phyloP scores from a whole-genome alignment of 2,888 invertebrate species.

The Drosophila algonquin region DNA sequence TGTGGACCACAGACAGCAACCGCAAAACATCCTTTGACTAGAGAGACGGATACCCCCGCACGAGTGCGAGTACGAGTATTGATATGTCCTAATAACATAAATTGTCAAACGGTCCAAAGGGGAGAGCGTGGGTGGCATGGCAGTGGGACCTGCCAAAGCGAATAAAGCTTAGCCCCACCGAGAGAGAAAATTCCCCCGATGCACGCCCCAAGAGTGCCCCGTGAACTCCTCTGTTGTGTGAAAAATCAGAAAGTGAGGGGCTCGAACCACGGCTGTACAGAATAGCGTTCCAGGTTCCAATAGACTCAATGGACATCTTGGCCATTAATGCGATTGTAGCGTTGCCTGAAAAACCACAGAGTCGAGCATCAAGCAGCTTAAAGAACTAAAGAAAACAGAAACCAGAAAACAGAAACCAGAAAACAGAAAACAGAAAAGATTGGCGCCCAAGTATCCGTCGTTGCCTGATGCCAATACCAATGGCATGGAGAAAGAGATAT shows the following conservation, averaged over 20 bases:
- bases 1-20: conserved; percentile 53
- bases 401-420: too few relatives aligned
- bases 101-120: conserved; percentile 52
- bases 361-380: conserved; percentile 35
- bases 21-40: conserved; percentile 54
- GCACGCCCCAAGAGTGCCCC: neutral
- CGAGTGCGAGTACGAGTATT: conserved; percentile 23
- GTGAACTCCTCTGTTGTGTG: too few relatives aligned
- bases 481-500: conserved; percentile 9
- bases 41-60: conserved; percentile 10
- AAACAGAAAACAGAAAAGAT: too few relatives aligned
- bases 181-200: neutral
- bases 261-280: neutral
- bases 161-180: neutral
- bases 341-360: conserved; percentile 20
- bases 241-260: conserved; percentile 3
- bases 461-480: conserved; percentile 13
- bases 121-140: too few relatives aligned
- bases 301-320: conserved; percentile 24
- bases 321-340: conserved; percentile 40
- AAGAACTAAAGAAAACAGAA: conserved; percentile 16
- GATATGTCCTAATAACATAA: conserved; percentile 56
- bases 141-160: neutral
- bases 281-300: conserved; percentile 31
- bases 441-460: conserved; percentile 8